Base-by-base conservation (phyloP, 1,140 invertebrate genomes). In the Aphis gossypii region DNA sequence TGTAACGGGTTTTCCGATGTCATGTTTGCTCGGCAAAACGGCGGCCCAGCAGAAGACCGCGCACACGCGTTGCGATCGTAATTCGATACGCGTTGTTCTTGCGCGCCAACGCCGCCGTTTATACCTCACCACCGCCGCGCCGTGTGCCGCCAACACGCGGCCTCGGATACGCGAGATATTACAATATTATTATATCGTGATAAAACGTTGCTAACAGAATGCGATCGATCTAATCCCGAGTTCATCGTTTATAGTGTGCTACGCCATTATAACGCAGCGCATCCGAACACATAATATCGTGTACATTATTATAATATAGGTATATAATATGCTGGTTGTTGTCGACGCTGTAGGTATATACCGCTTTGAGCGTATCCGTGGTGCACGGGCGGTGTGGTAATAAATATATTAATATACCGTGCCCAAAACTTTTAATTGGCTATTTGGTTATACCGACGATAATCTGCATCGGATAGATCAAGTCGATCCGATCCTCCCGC, bases 61-160 rank as follows among this genome's bases (percentile, higher is more conserved):
- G 82, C 38, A 38, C 41, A 84, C 38, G 41, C 38, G 23, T 84
- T 41, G 2, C 21, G 38, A 76, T 76, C 38, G 83, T 25, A 84
- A 84, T 84, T 41, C 35, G 83, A 84, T 84, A 84, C 83, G 83
- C 83, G 41, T 18, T 76, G n/a, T 76, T 76, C 14, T n/a, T 76
- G n/a, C n/a, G n/a, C 60, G 14, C 14, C 14, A 35, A 76, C 60
- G 5, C 60, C 60, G 5, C 60, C 60, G 60, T 68, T 68, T 68
- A 46, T 11, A 46, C 38, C 35, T 35, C 35, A 68, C 60, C 9
- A 14, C 60, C 60, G n/a, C 30, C 60, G 30, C 60, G n/a, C 30
- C 60, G 30, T 68, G 30, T 68, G 60, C 60, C n/a, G 14, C 60
- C 30, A 1, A n/a, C 9, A 25, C 56, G 25, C 60, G 60, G 60